Evolutionary conservation across 2,797 vertebrate genomes (phyloP).

Genomic region (Balearica regulorum): DNA sequence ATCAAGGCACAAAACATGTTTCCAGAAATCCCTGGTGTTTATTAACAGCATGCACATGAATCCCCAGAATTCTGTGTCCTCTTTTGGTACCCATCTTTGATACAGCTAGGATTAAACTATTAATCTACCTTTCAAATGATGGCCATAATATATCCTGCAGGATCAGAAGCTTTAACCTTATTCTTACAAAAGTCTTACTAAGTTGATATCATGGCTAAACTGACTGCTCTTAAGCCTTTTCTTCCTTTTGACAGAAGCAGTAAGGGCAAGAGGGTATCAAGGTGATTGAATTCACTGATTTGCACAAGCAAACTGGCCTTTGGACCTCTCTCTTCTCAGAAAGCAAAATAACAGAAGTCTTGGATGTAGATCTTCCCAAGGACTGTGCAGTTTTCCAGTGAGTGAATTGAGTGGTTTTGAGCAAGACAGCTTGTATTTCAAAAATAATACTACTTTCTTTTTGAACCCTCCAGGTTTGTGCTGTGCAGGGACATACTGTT

Average conservation of each 20-base stretch:
- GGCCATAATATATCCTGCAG: not conserved
- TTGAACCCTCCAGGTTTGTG: not conserved
- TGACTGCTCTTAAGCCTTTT: not conserved
- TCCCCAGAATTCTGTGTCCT: not conserved
- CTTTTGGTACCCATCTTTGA: not conserved
- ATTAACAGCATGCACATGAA: not conserved
- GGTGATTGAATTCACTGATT: not conserved
- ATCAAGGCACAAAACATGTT: not conserved
- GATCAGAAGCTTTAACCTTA: not conserved
- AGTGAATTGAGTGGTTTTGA: not conserved
- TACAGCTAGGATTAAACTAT: not conserved
- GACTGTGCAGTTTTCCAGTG: not conserved
- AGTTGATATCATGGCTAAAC: not conserved
- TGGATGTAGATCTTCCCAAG: not conserved
- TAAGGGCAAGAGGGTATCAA: not conserved
- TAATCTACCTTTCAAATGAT: not conserved
- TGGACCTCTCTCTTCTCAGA: not conserved
- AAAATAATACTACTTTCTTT: not conserved
- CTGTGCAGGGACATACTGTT: not conserved
- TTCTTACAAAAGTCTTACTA: not conserved
- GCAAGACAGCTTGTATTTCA: not conserved
- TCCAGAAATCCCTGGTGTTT: not conserved
- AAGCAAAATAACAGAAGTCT: not conserved
- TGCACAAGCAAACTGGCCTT: not conserved
- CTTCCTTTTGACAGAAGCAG: not conserved